phyloP scores from a whole-genome alignment of 2,113 vertebrate species.

The Amia ocellicauda region DNA sequence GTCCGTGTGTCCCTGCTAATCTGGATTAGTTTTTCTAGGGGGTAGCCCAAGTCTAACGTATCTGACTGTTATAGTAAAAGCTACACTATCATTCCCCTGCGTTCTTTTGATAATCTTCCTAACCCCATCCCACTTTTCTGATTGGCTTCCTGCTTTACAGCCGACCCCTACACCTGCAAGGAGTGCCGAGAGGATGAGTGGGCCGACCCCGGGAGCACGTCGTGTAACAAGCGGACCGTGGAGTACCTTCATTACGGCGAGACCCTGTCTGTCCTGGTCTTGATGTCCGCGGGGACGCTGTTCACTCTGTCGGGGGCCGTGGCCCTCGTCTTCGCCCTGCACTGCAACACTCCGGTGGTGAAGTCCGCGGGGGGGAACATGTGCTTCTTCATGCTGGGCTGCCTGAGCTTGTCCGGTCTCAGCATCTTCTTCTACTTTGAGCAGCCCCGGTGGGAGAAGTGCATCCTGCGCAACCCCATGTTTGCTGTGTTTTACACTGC shows the following conservation, averaged over 20 bases:
- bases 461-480: conserved; percentile 56
- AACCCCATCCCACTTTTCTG: too few species aligned
- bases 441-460: conserved; percentile 47
- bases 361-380: conserved; percentile 74
- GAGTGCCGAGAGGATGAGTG: conserved; percentile 64
- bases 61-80: too few species aligned
- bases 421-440: conserved; percentile 72
- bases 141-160: conserved; percentile 30
- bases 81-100: too few species aligned
- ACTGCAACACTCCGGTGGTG: conserved; percentile 72
- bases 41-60: too few species aligned
- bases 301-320: conserved; percentile 48
- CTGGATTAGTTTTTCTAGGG: too few species aligned
- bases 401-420: conserved; percentile 56
- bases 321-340: conserved; percentile 59
- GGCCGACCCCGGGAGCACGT: conserved; percentile 59
- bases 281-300: conserved; percentile 37
- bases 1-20: too few species aligned
- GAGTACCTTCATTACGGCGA: conserved; percentile 64
- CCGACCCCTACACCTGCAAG: conserved; percentile 60
- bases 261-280: conserved; percentile 48
- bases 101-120: too few species aligned
- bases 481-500: conserved; percentile 63
- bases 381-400: conserved; percentile 77
- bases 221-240: conserved; percentile 54